A percentile compares a stretch with the other conserved stretches of the same genome.
Evolutionary conservation across 2,888 invertebrate species (phyloP).

Genomic region (Diarsia dahlii): DNA sequence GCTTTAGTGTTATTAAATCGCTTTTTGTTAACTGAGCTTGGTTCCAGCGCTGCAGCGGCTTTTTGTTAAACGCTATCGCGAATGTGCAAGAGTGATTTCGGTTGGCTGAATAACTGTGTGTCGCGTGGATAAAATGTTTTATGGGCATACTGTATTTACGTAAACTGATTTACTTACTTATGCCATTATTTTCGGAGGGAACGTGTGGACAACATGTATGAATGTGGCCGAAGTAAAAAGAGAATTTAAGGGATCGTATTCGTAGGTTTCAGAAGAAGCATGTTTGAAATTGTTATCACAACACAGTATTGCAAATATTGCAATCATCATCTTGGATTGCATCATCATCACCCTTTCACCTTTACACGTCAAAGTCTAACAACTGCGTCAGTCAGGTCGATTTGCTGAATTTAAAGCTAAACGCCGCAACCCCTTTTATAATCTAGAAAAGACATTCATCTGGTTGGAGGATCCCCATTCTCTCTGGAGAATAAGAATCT

Average conservation of each 20-base stretch:
- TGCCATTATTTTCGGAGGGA: background rate
- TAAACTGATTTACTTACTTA: background rate
- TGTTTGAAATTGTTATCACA: no score
- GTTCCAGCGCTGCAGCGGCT: conserved; percentile 37
- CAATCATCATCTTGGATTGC: background rate
- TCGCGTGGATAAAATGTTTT: conserved; percentile 17
- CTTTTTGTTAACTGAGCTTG: conserved; percentile 50
- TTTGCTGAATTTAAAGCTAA: background rate
- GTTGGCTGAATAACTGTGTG: conserved; percentile 27
- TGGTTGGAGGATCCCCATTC: background rate
- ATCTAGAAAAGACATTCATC: background rate
- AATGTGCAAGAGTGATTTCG: conserved; percentile 48
- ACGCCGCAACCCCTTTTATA: background rate
- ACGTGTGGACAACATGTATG: background rate
- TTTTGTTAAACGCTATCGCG: conserved; percentile 51
- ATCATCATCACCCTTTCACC: background rate
- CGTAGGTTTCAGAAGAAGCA: no score
- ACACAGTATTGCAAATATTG: background rate
- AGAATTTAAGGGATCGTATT: no score
- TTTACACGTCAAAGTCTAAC: background rate
- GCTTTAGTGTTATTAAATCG: conserved; percentile 56
- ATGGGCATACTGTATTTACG: background rate
- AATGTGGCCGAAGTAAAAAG: no score
- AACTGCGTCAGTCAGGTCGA: background rate
- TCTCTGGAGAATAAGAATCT: background rate